A percentile compares a stretch with the other conserved stretches of the same genome.
Evolutionary conservation across 2,113 vertebrate species (phyloP).

Genomic region (Progne subis): DNA sequence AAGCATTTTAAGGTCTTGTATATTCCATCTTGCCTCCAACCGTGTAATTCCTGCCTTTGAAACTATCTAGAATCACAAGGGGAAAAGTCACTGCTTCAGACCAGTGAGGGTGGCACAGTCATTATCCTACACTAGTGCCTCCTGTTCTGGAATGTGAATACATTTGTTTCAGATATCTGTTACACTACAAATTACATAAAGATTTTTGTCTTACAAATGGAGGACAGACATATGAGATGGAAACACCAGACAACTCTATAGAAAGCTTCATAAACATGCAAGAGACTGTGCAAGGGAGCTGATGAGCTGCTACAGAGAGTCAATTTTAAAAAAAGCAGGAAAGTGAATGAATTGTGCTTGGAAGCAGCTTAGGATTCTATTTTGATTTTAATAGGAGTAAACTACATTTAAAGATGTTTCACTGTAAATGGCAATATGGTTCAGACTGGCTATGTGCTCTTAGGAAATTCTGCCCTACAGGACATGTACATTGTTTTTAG

Average conservation of each 20-base stretch:
- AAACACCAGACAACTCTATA: neutral
- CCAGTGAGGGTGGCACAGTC: neutral
- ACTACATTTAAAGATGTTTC: neutral
- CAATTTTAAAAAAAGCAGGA: neutral
- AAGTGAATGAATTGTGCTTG: neutral
- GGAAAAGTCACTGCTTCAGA: neutral
- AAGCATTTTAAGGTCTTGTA: neutral
- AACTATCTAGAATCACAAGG: neutral
- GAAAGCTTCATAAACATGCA: neutral
- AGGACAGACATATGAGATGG: neutral
- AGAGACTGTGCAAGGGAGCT: neutral
- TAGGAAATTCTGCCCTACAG: neutral
- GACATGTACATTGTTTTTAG: neutral
- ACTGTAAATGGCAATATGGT: neutral
- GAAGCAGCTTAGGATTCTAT: neutral
- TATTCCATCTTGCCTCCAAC: neutral
- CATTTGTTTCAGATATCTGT: neutral
- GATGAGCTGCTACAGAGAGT: neutral
- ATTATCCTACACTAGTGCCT: neutral
- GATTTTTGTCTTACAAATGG: neutral
- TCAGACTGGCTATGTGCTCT: neutral
- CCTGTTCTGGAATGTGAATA: neutral
- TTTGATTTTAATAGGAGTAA: neutral
- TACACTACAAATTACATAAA: neutral
- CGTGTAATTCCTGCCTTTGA: neutral